Base-by-base conservation (phyloP, 2,113 vertebrate genomes). In the Oophaga pumilio region DNA sequence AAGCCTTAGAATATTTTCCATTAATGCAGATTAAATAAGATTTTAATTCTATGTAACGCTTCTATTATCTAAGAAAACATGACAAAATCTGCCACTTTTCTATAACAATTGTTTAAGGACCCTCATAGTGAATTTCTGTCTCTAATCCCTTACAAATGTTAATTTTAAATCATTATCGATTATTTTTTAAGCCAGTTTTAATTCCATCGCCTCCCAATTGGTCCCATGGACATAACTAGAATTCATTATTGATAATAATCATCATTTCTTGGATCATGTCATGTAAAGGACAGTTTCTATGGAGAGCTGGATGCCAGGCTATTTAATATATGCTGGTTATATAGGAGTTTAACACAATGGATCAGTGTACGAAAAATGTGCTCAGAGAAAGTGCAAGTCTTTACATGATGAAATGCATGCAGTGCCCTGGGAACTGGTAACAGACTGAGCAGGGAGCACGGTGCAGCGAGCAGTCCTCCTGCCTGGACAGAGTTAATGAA, bases 371-470 rank as follows among this genome's bases (percentile, higher is more conserved):
- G 49, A 13, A 1, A 22, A 9, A 20, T 52, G 11, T 20, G 10
- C 73, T 22, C 20, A 52, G n/a, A 9, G 49, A 77, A 53, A 77
- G 76, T 53, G 76, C 49, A 26, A 56, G 76, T 56, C 76, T 56
- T 49, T n/a, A 53, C 76, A 74, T n/a, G 76, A 77, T 24, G 49
- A 77, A 52, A 77, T 77, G n/a, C 50, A 56, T n/a, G 49, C 76
- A 26, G 76, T 74, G 4, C 56, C 76, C 76, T 24, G 49, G 76
- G 43, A 24, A 76, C 22, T 24, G 53, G 50, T n/a, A 4, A n/a
- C 1, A 53, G 18, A 76, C 43, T 43, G 15, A 8, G 73, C 73
- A 50, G 20, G 73, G 50, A 56, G 24, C 53, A 6, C 3, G 5
- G 74, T 53, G 53, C 33, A 77, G 10, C n/a, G 74, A 77, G 76